These are phyloP conservation scores for Dicycla oo DNA, from an alignment of 2,888 invertebrate genomes.

Conservation along the genomic window DNA sequence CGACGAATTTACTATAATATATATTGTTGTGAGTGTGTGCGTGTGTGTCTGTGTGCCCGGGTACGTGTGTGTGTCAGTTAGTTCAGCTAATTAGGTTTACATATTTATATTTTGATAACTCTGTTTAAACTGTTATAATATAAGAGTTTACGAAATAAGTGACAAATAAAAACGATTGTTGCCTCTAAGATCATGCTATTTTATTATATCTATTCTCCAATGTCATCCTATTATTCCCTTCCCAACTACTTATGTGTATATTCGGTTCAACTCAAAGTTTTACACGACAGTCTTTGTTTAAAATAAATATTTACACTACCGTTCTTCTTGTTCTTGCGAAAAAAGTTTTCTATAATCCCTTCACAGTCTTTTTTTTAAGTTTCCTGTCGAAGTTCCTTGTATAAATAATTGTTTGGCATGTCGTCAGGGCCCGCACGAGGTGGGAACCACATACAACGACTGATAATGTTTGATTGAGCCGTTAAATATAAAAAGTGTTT, in stretches of 20 bases:
- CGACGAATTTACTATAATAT: constrained; percentile 82
- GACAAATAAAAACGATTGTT: constrained; percentile 69
- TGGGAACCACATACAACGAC: not conserved
- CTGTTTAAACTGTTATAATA: constrained; percentile 66
- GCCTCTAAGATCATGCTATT: constrained; percentile 45
- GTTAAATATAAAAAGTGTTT: too few relatives aligned
- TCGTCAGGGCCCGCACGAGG: too few relatives aligned
- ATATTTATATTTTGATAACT: constrained; percentile 74
- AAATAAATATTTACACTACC: constrained; percentile 1
- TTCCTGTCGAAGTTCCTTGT: constrained; percentile 32
- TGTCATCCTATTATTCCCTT: not conserved
- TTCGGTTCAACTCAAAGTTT: not conserved
- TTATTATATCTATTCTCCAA: constrained; percentile 31
- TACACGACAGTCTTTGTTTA: not conserved
- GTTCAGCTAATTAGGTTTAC: constrained; percentile 64
- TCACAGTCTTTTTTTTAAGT: constrained; percentile 22
- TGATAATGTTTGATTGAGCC: too few relatives aligned
- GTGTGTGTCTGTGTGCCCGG: constrained; percentile 44
- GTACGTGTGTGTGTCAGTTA: constrained; percentile 51
- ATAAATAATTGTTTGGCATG: not conserved
- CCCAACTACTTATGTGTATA: not conserved
- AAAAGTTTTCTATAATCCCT: not conserved
- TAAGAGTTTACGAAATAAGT: constrained; percentile 64
- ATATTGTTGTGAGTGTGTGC: constrained; percentile 64
- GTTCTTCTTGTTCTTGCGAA: not conserved